Base-by-base conservation (phyloP, 2,797 vertebrate species). In the Linurgus olivaceus region DNA sequence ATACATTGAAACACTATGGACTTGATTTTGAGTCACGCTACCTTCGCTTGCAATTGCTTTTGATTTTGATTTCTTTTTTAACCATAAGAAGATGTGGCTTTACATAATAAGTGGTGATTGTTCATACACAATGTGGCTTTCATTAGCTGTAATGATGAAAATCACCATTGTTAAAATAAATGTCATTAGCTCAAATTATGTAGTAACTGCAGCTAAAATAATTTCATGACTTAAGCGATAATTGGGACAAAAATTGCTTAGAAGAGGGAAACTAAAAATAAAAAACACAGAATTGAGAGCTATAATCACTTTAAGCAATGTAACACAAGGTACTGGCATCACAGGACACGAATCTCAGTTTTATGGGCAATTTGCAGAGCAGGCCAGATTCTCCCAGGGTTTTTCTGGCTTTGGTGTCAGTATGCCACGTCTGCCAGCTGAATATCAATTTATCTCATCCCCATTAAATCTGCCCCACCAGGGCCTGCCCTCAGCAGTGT, bases 141-240 rank as follows among this genome's bases (percentile, higher is more conserved):
- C 92, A 87, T 96, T 92, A 95, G 62, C 74, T 91, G 42, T 86
- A 95, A 96, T 95, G 90, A 96, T 92, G 80, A 95, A 93, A 95
- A 96, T 86, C 74, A 89, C 74, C 77, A 93, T 95, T 96, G 88
- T 96, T 92, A 80, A 95, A 94, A 92, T 85, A 97, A 94, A 95
- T 93, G 94, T 55, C 81, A 95, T 96, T 95, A 96, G 58, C 65
- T 85, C 65, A 75, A 94, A 92, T 95, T 95, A 94, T 82, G 75
- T 71, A 93, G 79, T 84, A 94, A 96, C 83, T 72, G 57, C 45
- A 94, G 65, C 83, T 96, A 96, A 94, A 95, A 96, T 94, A 89
- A 95, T 89, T 95, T 77, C 80, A 77, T 80, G 15, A 91, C 80
- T 92, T 87, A 90, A 93, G 55, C 59, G 92, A 93, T 93, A 95